These are phyloP conservation scores for Petrocephalus microphthalmus DNA, from an alignment of 2,113 vertebrate species.

Conservation along the genomic window DNA sequence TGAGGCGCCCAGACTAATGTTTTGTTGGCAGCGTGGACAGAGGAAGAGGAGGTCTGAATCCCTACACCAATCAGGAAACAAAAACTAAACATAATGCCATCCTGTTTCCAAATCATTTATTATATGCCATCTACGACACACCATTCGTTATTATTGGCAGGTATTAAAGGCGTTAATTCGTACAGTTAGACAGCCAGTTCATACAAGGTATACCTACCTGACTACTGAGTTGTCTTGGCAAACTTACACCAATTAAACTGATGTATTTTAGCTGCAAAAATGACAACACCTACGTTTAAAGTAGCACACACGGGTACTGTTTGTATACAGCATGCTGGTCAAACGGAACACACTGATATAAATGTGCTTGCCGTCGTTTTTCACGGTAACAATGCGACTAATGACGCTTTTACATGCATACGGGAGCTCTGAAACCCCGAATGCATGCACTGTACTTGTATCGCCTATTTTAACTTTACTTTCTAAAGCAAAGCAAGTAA, in stretches of 20 bases:
- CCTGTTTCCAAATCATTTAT: background rate
- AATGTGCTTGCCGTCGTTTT: background rate
- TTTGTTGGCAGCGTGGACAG: conserved; percentile 20
- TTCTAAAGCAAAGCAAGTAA: conserved; percentile 34
- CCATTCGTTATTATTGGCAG: background rate
- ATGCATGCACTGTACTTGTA: conserved; percentile 24
- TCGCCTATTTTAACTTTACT: conserved; percentile 35
- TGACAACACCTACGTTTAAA: background rate
- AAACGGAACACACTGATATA: background rate
- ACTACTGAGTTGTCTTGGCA: background rate
- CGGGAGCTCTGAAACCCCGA: background rate
- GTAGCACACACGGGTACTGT: background rate
- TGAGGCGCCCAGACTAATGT: background rate
- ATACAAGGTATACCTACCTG: background rate
- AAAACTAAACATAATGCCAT: conserved; percentile 12
- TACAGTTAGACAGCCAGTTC: background rate
- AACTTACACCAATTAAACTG: background rate
- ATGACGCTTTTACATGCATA: background rate
- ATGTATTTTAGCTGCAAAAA: background rate
- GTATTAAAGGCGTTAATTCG: background rate
- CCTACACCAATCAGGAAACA: conserved; percentile 24
- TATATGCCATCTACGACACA: background rate
- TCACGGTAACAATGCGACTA: background rate
- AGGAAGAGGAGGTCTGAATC: conserved; percentile 31
- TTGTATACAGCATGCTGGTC: conserved; percentile 14